These are phyloP conservation scores for Anas georgica DNA, from an alignment of 2,797 vertebrate genomes.

Conservation along the genomic window DNA sequence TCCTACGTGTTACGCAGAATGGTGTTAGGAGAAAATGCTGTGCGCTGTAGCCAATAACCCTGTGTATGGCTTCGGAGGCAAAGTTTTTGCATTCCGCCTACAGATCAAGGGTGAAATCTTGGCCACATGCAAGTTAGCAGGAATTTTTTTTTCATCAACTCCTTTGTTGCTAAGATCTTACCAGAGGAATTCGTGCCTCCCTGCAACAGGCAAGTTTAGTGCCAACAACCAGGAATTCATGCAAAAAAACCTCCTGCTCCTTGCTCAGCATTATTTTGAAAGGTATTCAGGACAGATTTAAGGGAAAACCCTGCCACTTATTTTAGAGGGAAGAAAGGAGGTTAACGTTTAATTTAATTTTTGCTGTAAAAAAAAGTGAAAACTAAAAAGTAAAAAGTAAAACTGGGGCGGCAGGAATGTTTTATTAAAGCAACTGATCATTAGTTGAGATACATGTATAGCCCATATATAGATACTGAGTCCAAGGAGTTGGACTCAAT, in stretches of 20 bases:
- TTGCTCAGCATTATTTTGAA: not conserved
- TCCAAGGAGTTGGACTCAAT: no score
- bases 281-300: not conserved
- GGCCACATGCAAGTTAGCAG: not conserved
- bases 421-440: not conserved
- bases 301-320: not conserved
- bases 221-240: not conserved
- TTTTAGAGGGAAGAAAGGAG: not conserved
- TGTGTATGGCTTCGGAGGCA: not conserved
- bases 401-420: not conserved
- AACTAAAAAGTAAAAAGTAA: not conserved
- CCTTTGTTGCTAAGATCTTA: constrained; percentile 33
- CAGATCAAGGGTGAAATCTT: constrained; percentile 32
- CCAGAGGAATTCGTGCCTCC: not conserved
- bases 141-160: not conserved
- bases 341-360: not conserved
- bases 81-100: not conserved
- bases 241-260: not conserved
- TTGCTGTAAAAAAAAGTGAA: not conserved
- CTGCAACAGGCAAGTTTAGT: not conserved
- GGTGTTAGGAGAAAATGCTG: not conserved
- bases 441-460: not conserved
- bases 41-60: not conserved
- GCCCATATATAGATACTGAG: no score
- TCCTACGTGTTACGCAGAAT: rapidly evolving